Base-by-base conservation (phyloP, 92 coral and sea anemone species). In the Paragorgia papillata region DNA sequence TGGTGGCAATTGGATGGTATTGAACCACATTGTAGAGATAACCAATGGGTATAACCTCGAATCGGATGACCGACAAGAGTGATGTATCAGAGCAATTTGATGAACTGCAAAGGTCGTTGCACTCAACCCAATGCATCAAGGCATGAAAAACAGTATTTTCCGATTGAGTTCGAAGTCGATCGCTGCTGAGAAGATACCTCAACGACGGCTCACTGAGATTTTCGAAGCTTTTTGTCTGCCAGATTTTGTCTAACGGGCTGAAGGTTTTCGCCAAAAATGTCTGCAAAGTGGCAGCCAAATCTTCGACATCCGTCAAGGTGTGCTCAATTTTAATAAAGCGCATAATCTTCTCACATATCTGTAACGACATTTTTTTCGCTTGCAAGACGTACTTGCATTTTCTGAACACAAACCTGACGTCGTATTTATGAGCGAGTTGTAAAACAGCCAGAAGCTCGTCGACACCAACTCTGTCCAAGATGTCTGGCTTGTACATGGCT, bases 71-170 rank as follows among this genome's bases (percentile, higher is more conserved):
- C 10, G 31, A 9, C 1, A 58, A n/a, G 1, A 58, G 32, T 3
- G 43, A 10, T 2, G 43, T 19, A 0, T 26, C 7, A 9, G 9
- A 15, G 9, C n/a, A 50, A 21, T 25, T 14, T 1, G n/a, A 9
- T 3, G 64, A 8, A 5, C 12, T 21, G 64, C 7, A 31, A 2
- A 21, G 13, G 15, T 31, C 64, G 37, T 58, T 95, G 96, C 87
- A 55, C 85, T 81, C 2, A 46, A 46, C 2, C 97, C 97, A 91
- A 60, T 88, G 80, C 87, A 87, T 92, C 54, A 92, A 75, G 18
- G 92, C 91, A 34, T 90, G 96, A 77, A 92, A 92, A 28, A 90
- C 97, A 14, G 95, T 91, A 67, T 92, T 92, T 79, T 92, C 97
- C 40, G 86, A 87, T 19, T 95, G 88, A n/a, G 89, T 88, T 77